Conservation (phyloP, 2,113 vertebrate species). For the Meleagris gallopavo region DNA sequence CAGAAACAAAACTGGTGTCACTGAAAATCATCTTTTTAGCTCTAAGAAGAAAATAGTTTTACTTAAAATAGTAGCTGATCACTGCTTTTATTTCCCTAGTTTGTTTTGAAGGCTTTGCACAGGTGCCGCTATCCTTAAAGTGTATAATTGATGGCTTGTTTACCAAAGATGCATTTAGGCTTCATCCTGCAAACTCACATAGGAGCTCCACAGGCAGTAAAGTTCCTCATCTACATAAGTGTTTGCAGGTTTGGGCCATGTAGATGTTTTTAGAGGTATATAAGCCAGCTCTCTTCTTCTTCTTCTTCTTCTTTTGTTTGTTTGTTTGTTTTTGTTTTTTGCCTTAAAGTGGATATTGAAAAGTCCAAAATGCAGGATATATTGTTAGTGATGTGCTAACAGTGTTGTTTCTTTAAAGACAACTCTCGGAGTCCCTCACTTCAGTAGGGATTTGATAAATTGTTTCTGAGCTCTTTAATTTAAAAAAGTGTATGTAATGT, state of each 20-base stretch:
- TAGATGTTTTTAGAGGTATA: not conserved
- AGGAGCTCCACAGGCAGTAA: constrained; percentile 63
- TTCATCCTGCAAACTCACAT: constrained; percentile 67
- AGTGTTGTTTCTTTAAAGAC: not conserved
- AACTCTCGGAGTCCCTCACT: not conserved
- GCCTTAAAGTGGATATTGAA: constrained; percentile 10
- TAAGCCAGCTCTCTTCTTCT: not conserved
- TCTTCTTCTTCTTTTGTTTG: not conserved
- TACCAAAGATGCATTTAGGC: constrained; percentile 70
- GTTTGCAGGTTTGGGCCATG: constrained; percentile 46
- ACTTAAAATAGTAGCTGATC: constrained; percentile 72
- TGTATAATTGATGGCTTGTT: constrained; percentile 77
- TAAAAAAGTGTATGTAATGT: not conserved
- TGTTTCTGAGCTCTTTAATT: constrained; percentile 1
- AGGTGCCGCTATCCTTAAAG: constrained; percentile 72
- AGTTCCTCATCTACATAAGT: constrained; percentile 71
- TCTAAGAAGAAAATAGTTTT: constrained; percentile 61
- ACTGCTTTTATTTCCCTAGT: constrained; percentile 69
- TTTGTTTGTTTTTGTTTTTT: not conserved
- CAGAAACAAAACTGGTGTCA: constrained; percentile 26
- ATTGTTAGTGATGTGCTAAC: not conserved
- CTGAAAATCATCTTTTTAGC: constrained; percentile 42
- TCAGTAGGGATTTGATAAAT: not conserved
- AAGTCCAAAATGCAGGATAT: not conserved
- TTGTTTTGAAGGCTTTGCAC: constrained; percentile 72